phyloP scores from a whole-genome alignment of 64 coral and sea anemone genomes.

The Pocillopora damicornis region DNA sequence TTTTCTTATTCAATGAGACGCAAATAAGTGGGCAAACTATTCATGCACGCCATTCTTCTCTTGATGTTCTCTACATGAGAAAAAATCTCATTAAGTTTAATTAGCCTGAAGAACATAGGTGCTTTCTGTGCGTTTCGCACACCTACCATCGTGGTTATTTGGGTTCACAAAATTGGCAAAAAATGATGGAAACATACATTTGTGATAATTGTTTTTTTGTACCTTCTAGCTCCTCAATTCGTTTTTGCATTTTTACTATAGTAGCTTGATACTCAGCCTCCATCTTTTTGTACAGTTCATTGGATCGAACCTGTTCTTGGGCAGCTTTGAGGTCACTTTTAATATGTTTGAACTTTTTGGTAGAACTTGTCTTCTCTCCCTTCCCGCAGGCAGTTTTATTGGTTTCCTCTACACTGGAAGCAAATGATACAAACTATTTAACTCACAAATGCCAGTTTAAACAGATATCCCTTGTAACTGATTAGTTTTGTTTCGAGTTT shows the following conservation, averaged over 20 bases:
- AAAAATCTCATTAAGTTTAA: no score
- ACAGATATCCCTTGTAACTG: no score
- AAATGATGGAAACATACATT: no score
- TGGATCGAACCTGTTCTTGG: neutral
- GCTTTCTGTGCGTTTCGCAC: no score
- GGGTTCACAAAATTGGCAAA: neutral
- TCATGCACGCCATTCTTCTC: no score
- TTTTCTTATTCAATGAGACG: no score
- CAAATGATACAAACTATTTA: neutral
- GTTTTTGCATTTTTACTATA: slow-evolving; percentile 6
- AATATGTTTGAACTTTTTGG: neutral
- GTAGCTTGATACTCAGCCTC: neutral
- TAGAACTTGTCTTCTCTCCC: neutral
- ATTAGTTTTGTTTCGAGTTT: no score
- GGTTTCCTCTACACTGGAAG: neutral
- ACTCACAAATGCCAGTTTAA: slow-evolving; percentile 5
- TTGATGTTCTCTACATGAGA: no score
- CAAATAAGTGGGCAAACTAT: no score
- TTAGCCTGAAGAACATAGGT: no score
- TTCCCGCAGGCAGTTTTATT: neutral
- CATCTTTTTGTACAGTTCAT: neutral
- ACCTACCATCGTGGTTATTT: neutral
- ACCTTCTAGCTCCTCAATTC: slow-evolving; percentile 17
- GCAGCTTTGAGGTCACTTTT: neutral
- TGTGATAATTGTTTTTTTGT: neutral